Conservation (phyloP, 1,140 invertebrate genomes). For the Oreohelix idahoensis region DNA sequence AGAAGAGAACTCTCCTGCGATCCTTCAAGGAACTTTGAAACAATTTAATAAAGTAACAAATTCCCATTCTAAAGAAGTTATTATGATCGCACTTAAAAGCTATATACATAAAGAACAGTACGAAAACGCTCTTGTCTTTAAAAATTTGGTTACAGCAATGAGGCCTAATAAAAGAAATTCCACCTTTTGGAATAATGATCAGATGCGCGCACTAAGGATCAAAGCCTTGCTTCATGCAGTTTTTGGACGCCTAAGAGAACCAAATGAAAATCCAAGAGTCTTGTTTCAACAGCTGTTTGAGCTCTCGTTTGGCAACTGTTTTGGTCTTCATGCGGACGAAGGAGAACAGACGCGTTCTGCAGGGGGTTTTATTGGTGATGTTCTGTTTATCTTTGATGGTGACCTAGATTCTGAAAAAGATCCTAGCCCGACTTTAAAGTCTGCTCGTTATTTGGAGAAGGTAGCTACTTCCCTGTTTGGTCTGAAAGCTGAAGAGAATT, state of each 20-base stretch:
- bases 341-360: not conserved
- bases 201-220: not conserved
- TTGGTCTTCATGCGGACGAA: not conserved
- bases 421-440: not conserved
- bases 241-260: not conserved
- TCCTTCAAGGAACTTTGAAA: not conserved
- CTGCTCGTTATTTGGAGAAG: not conserved
- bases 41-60: not conserved
- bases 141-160: not conserved
- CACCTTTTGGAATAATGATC: not conserved
- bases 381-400: not conserved
- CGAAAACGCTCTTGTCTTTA: not conserved
- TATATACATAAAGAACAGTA: not conserved
- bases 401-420: not conserved
- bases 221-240: not conserved
- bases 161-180: too few relatives aligned
- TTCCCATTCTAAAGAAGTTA: not conserved
- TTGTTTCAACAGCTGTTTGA: constrained; percentile 9
- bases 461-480: not conserved
- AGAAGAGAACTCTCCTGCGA: not conserved
- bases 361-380: not conserved
- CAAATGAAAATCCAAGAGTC: not conserved
- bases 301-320: not conserved
- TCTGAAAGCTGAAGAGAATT: not conserved
- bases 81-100: not conserved